A percentile compares a stretch with the other conserved stretches of the same genome.
phyloP scores from a whole-genome alignment of 2,888 invertebrate genomes.

The Cantharis flavilabris region DNA sequence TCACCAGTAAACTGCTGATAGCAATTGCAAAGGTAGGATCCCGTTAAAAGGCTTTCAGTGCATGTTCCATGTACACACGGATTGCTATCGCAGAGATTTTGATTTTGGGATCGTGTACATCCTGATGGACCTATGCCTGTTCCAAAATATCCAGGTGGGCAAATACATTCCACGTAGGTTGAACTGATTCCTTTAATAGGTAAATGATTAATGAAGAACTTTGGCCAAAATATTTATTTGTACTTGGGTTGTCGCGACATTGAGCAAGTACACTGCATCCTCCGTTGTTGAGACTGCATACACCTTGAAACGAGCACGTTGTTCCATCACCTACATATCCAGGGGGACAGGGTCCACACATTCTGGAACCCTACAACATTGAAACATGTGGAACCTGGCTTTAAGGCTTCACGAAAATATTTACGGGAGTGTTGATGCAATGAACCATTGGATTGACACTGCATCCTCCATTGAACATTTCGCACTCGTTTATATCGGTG shows the following conservation, averaged over 20 bases:
- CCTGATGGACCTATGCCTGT: constrained; percentile 80
- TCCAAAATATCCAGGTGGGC: constrained; percentile 78
- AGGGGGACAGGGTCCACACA: constrained; percentile 85
- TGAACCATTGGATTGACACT: constrained; percentile 77
- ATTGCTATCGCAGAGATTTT: constrained; percentile 56
- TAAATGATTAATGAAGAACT: background rate
- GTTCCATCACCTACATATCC: constrained; percentile 87
- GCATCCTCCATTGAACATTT: constrained; percentile 84
- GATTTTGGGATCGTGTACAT: constrained; percentile 57
- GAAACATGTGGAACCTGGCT: background rate
- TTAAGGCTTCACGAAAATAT: constrained; percentile 17
- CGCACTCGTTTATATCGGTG: constrained; percentile 88
- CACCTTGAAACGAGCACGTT: constrained; percentile 68
- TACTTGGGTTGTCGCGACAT: constrained; percentile 72
- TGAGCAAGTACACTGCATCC: constrained; percentile 84
- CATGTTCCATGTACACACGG: constrained; percentile 60
- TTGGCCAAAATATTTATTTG: constrained; percentile 6
- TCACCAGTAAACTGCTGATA: constrained; percentile 39
- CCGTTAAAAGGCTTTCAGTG: constrained; percentile 12
- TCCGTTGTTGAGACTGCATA: constrained; percentile 77
- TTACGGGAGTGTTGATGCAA: constrained; percentile 83
- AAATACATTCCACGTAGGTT: constrained; percentile 71
- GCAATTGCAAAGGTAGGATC: constrained; percentile 37
- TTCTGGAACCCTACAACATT: constrained; percentile 72
- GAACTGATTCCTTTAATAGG: constrained; percentile 55